Conservation (phyloP, 2,113 vertebrate genomes). For the Hepsetus odoe region DNA sequence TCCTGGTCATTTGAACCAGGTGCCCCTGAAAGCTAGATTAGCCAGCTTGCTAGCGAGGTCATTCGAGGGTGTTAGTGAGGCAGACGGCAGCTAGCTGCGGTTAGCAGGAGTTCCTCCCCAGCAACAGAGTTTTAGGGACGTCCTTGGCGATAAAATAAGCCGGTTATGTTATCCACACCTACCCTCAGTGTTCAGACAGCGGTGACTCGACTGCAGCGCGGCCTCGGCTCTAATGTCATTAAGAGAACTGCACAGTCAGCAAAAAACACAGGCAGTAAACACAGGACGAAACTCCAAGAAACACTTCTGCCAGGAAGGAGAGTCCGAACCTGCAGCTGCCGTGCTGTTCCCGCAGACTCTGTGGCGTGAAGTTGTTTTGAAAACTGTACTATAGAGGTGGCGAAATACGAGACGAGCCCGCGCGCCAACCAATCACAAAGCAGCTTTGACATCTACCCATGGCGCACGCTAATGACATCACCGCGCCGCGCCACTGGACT, state of each 20-base stretch:
- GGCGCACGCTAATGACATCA: slow-evolving; percentile 59
- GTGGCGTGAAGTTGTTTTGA: not conserved
- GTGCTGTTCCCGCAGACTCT: not conserved
- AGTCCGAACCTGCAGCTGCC: not conserved
- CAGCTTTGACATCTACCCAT: slow-evolving; percentile 41
- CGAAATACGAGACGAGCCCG: not conserved
- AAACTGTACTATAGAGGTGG: not conserved
- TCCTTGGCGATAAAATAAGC: not conserved
- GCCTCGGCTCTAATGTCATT: not conserved
- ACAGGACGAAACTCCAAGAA: not conserved
- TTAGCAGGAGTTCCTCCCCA: not conserved
- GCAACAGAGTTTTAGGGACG: not conserved
- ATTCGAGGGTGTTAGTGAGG: not conserved
- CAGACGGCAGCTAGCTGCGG: not conserved
- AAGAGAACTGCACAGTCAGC: not conserved
- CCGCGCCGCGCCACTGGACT: too few relatives aligned
- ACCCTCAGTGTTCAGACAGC: slow-evolving; percentile 18
- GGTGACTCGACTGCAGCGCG: not conserved
- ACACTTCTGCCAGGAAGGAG: not conserved
- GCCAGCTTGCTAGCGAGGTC: not conserved
- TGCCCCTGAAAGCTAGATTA: too few relatives aligned
- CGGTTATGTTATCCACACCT: not conserved
- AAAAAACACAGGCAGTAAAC: not conserved
- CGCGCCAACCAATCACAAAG: slow-evolving; percentile 47
- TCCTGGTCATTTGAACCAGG: too few relatives aligned